phyloP scores from a whole-genome alignment of 1,140 invertebrate species.

The Cataglyphis hispanica region DNA sequence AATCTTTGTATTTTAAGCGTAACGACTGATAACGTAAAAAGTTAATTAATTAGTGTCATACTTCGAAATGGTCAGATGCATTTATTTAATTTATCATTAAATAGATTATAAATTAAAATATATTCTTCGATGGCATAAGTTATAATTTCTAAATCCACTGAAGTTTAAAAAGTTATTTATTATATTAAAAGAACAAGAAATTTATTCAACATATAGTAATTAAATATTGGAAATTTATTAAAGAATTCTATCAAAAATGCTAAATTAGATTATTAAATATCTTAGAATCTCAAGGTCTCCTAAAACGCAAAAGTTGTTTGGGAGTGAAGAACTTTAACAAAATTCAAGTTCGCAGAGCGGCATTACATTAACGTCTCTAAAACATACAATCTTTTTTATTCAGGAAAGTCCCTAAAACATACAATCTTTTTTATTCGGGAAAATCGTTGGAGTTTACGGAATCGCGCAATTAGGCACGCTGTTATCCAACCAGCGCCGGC shows the following conservation, averaged over 20 bases:
- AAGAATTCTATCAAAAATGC: not conserved
- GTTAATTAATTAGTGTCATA: not conserved
- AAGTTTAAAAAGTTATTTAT: no score
- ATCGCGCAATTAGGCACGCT: constrained; percentile 38
- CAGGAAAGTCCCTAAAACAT: not conserved
- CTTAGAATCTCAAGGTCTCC: not conserved
- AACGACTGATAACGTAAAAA: not conserved
- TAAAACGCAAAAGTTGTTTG: not conserved
- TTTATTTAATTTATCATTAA: not conserved
- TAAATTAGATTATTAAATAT: not conserved
- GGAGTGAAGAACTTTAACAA: not conserved
- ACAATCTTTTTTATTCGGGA: not conserved
- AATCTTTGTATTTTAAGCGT: not conserved
- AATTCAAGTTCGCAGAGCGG: not conserved
- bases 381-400: not conserved
- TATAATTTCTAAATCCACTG: no score
- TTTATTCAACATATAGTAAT: not conserved
- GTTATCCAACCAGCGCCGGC: constrained; percentile 2
- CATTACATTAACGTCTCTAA: not conserved
- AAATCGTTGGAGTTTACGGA: constrained; percentile 36
- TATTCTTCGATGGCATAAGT: not conserved
- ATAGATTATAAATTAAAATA: constrained; percentile 9
- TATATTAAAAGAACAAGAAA: no score
- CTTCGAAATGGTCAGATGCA: not conserved
- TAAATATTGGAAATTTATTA: not conserved